Base-by-base conservation (phyloP, 2,797 vertebrate species). In the Hipposideros larvatus region DNA sequence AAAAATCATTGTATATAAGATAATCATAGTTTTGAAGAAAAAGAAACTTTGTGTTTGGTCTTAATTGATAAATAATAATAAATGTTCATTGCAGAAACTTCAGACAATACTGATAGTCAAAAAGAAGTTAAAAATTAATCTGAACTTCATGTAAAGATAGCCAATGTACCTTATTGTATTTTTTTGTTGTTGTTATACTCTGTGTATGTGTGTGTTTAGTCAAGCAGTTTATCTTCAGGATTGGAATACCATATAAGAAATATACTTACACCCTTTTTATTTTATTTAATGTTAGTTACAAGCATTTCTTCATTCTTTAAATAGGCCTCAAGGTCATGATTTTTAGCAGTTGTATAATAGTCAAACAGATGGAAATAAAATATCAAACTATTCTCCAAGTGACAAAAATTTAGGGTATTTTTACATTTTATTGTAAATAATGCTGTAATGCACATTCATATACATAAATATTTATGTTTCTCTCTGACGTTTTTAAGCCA, bases 41-140 rank as follows among this genome's bases (percentile, higher is more conserved):
- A 92, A 46, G 3, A 92, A 91, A 84, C 11, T 51, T 59, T 63
- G 2, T 85, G 16, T 90, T 71, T 65, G 22, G 68, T 84, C 7
- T 59, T 65, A 74, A 79, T 74, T n/a, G 80, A 41, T 46, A 92
- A 86, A 26, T 53, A 55, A 68, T 78, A 83, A 78, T 87, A 75
- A 80, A 43, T 66, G 34, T 63, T 70, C 31, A 61, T 28, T 77
- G 22, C 10, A 87, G 37, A 82, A 87, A 90, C 51, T 93, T 95
- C 31, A 87, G 55, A 65, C 37, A 59, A 74, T 61, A 61, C 2
- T 46, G 51, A 90, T 53, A 82, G 37, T 70, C 6, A 74, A 68
- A 75, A 77, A 48, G 16, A 55, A 13, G 18, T 37, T 66, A 46
- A 82, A 87, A 26, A 93, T 80, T 90, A 63, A 93, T 73, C 28